Base-by-base conservation (phyloP, 2,113 vertebrate species). In the Crotalus helleri region DNA sequence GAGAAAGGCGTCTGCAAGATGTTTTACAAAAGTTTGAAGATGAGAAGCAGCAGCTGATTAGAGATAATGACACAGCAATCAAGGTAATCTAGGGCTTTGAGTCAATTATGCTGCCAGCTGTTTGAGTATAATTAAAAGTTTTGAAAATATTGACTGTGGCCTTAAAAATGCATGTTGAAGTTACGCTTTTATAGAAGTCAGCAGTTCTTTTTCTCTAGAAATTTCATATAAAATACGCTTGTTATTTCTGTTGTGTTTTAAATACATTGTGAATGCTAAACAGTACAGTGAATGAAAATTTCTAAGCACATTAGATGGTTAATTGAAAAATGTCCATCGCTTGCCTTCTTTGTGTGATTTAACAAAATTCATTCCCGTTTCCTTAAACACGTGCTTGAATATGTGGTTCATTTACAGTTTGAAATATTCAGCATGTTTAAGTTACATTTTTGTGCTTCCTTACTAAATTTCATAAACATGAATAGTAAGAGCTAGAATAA, bases 21-120 rank as follows among this genome's bases (percentile, higher is more conserved):
- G 95, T 95, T 29, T 93, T 91, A 1, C 95, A 95, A 74, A 98
- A 97, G 69, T 98, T 98, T 97, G 98, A 98, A 90, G 97, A 98
- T 93, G 98, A 98, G 96, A 98, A 98, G 97, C 94, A 96, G 95
- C 97, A 97, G 90, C 94, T 99, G 92, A 98, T 97, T 95, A 97
- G 97, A 92, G 97, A 98, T 91, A 97, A 98, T 46, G 97, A 98
- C 95, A 97, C 97, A 97, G 95, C 96, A 96, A 97, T 97, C 97
- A 98, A 99, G 98, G 99, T 99, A 97, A 98, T 96, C 94, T 92
- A 94, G 95, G 95, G 94, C 57, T 95, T 96, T 94, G 92, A 95
- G 95, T 95, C 61, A n/a, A 96, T 94, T 95, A 13, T 97, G 97
- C 96, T 95, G 94, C 97, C 95, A 96, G 95, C 96, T 97, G 96